Base-by-base conservation (phyloP, 1,140 invertebrate genomes). In the Drosophila aff. region DNA sequence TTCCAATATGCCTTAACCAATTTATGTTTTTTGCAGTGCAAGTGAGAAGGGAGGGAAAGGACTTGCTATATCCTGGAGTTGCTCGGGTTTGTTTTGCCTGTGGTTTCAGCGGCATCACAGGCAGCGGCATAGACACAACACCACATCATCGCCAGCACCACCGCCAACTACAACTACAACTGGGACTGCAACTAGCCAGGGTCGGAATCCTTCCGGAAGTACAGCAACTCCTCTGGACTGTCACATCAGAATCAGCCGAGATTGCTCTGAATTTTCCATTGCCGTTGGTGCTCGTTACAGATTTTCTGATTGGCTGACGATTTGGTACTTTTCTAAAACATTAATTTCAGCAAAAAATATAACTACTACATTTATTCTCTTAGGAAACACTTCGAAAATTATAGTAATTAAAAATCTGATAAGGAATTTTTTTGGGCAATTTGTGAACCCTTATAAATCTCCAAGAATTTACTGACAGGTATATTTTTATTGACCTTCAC, bases 51-150 rank as follows among this genome's bases (percentile, higher is more conserved):
- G 6, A 44, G 38, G 10, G 1, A 13, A 18, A 61, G 66, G 31
- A 66, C 47, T 61, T 63, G 38, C 21, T 15, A 15, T 21, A 28
- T 18, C 21, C 40, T 61, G 33, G 40, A 46, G 46, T 43, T 61
- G 38, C 59, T 31, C 26, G 50, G 80, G 68, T 67, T 78, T 83
- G 84, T 90, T 89, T 89, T 81, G 85, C 60, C 85, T 89, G 84
- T 52, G 84, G 84, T 81, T 81, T 55, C 49, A 74, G 61, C 50
- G 76, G 59, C 55, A 72, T 36, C 61, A 60, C 43, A 15, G 33
- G 59, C 60, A 71, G 52, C 57, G 71, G 67, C 58, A 74, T 52
- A 43, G 59, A 67, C 65, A 50, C 46, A 68, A 66, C 41, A 66
- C 74, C 61, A 23, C 28, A 60, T 50, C 40, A 77, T 40, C 21